phyloP scores from a whole-genome alignment of 2,797 vertebrate genomes.

The Ibycter americanus region DNA sequence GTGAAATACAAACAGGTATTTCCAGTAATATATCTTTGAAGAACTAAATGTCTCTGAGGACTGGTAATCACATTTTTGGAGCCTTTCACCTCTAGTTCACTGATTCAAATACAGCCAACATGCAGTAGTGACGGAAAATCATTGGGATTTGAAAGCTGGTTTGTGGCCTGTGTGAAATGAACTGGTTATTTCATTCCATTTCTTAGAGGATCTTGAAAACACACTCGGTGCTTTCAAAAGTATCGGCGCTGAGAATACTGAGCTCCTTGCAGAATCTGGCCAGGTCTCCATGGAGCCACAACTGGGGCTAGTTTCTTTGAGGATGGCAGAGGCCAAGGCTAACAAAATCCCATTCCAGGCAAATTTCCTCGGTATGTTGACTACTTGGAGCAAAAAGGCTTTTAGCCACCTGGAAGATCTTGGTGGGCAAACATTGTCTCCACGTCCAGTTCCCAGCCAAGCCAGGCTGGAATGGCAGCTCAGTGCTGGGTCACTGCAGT shows the following conservation, averaged over 20 bases:
- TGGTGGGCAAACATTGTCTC: neutral
- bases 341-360: neutral
- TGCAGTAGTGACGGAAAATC: conserved; percentile 40
- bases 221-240: neutral
- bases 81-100: conserved; percentile 47
- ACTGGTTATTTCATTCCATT: neutral
- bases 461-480: neutral
- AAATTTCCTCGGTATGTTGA: neutral
- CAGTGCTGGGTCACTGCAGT: neutral
- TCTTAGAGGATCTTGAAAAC: neutral
- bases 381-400: neutral
- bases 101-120: conserved; percentile 24
- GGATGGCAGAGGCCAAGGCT: neutral
- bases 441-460: neutral
- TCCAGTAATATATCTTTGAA: neutral
- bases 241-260: neutral
- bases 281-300: fast-evolving
- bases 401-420: neutral
- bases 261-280: neutral
- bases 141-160: conserved; percentile 22
- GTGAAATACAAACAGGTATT: neutral
- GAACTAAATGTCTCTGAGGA: neutral
- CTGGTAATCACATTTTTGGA: conserved; percentile 28
- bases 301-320: neutral
- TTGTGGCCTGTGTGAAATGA: conserved; percentile 16